Base-by-base conservation (phyloP, 1,140 invertebrate species). In the Trichonephila inaurata region DNA sequence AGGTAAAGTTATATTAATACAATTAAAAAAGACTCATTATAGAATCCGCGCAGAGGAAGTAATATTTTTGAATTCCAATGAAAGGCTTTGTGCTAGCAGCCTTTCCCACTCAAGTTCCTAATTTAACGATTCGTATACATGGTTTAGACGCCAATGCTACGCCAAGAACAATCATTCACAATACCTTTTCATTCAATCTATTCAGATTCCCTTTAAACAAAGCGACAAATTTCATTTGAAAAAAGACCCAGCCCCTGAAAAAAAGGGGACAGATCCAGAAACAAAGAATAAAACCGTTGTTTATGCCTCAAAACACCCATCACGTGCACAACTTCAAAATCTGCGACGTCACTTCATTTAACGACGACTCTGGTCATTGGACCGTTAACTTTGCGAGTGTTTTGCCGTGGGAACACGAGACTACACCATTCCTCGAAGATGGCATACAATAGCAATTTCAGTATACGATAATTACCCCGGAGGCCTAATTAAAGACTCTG, bases 301-400 rank as follows among this genome's bases (percentile, higher is more conserved):
- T 61, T 81, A 66, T 40, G 33, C 62, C 28, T n/a, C 72, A 40
- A 58, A 83, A 83, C 60, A 24, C 62, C 33, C 64, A 89, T 89
- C 88, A 89, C 86, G 86, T 64, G 86, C 58, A 77, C 14, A 89
- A 62, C 64, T 33, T 19, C 4, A 72, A 89, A 91, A 91, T 82
- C 89, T 91, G 72, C 89, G 77, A 91, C 89, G 89, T 91, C 89
- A 91, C 58, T 91, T 82, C 24, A 62, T 33, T 82, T 92, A 83
- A 83, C 51, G 33, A 58, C 66, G 24, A 21, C 28, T 40, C 69
- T 85, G 90, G 10, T 66, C 90, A 92, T 33, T 92, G 81, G 82
- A 92, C 90, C 90, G 90, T 92, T 85, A 92, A 83, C 33, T 24
- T 44, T 19, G 90, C 33, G 21, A 61, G 88, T 64, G 33, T 89